Percentiles rank a stretch among this genome's conserved stretches.
Conservation (phyloP, 1,140 invertebrate species). For the Scaptomyza graminum region DNA sequence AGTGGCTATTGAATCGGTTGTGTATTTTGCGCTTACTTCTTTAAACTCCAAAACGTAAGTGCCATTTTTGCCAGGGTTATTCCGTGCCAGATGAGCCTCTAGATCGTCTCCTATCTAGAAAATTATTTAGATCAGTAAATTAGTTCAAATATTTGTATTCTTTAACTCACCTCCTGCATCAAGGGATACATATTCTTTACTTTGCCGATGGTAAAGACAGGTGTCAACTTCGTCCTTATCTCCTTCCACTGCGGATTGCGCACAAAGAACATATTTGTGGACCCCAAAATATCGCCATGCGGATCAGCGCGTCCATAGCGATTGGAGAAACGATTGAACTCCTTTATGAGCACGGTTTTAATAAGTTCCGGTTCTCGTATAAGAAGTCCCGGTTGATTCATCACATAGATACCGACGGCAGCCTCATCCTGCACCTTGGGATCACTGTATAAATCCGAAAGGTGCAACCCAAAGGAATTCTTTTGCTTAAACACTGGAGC, state of each 20-base stretch:
- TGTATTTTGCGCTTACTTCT: slow-evolving; percentile 85
- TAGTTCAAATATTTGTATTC: background rate
- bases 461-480: slow-evolving; percentile 58
- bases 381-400: slow-evolving; percentile 84
- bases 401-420: slow-evolving; percentile 83
- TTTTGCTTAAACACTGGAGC: slow-evolving; percentile 47
- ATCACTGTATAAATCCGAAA: slow-evolving; percentile 69
- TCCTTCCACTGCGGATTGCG: slow-evolving; percentile 84
- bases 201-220: slow-evolving; percentile 85
- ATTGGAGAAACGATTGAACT: slow-evolving; percentile 82
- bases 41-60: slow-evolving; percentile 72
- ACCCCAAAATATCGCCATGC: slow-evolving; percentile 60
- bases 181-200: slow-evolving; percentile 86
- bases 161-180: slow-evolving; percentile 72
- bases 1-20: slow-evolving; percentile 86
- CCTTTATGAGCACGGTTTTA: slow-evolving; percentile 85
- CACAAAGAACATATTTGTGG: slow-evolving; percentile 71
- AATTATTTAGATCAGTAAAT: background rate
- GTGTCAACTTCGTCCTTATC: slow-evolving; percentile 85
- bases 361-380: slow-evolving; percentile 85
- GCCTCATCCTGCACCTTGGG: slow-evolving; percentile 61
- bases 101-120: slow-evolving; percentile 62
- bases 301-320: slow-evolving; percentile 64
- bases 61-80: slow-evolving; percentile 14
- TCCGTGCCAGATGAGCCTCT: slow-evolving; percentile 40